phyloP scores from a whole-genome alignment of 2,113 vertebrate genomes.

The Capreolus pygargus region DNA sequence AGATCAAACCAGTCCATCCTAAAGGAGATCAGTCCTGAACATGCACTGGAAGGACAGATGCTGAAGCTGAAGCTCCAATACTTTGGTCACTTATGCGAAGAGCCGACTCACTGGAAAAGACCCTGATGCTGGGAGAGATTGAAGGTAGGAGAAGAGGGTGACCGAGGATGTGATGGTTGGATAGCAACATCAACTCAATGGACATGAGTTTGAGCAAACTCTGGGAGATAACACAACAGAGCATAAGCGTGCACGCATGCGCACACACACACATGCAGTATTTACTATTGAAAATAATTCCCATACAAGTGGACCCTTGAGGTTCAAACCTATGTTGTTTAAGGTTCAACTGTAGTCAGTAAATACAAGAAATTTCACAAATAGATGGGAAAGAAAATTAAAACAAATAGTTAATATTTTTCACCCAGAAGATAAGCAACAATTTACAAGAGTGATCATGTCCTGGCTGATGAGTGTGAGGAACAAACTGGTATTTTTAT shows the following conservation, averaged over 20 bases:
- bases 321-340: background rate
- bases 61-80: background rate
- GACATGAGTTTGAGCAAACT: background rate
- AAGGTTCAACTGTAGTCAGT: background rate
- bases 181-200: background rate
- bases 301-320: background rate
- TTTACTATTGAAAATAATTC: background rate
- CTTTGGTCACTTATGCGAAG: background rate
- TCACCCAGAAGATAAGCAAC: background rate
- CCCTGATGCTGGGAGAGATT: background rate
- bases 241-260: fast-evolving
- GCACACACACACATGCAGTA: background rate
- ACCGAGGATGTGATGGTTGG: background rate
- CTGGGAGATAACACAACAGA: background rate
- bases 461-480: background rate
- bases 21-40: background rate
- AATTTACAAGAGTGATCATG: background rate
- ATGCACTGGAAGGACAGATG: background rate
- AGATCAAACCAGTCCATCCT: background rate
- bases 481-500: background rate
- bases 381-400: background rate
- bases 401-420: background rate
- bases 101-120: background rate
- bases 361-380: constrained; percentile 4
- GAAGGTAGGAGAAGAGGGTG: background rate